phyloP scores from a whole-genome alignment of 2,888 invertebrate species.

The Cotesia congregata region DNA sequence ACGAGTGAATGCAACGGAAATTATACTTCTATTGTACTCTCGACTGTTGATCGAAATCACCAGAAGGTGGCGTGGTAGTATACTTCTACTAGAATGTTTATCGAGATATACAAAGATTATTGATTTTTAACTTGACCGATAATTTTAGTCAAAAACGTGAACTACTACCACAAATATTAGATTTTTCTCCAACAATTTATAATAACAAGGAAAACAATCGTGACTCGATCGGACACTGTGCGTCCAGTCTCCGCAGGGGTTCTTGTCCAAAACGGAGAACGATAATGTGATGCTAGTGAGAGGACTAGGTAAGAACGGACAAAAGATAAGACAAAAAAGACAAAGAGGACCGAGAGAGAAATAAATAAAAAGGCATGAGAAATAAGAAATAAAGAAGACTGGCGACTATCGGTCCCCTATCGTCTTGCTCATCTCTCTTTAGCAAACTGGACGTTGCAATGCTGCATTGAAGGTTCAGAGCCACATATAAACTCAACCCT shows the following conservation, averaged over 20 bases:
- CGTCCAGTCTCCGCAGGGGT: conserved; percentile 58
- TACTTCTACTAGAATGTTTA: too few relatives aligned
- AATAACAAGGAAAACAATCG: conserved; percentile 46
- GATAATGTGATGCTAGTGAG: conserved; percentile 43
- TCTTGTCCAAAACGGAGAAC: conserved; percentile 50
- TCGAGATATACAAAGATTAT: too few relatives aligned
- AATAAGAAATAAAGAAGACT: conserved; percentile 44
- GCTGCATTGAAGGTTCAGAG: conserved; percentile 42
- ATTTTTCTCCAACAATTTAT: neutral
- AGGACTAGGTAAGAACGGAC: conserved; percentile 27
- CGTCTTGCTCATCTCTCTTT: conserved; percentile 62
- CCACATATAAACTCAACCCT: conserved; percentile 61
- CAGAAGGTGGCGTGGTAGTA: too few relatives aligned
- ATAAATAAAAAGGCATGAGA: conserved; percentile 23
- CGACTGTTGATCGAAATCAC: too few relatives aligned
- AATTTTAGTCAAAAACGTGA: too few relatives aligned
- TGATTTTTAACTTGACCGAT: too few relatives aligned
- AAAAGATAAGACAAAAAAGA: conserved; percentile 25
- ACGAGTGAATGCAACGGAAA: too few relatives aligned
- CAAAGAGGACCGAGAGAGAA: conserved; percentile 29
- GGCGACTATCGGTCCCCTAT: conserved; percentile 67
- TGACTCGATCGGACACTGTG: conserved; percentile 37
- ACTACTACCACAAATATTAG: too few relatives aligned
- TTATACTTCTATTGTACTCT: too few relatives aligned
- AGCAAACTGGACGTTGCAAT: conserved; percentile 31